Percentiles rank a stretch among this genome's conserved stretches.
phyloP scores from a whole-genome alignment of 2,113 vertebrate species.

The Callithrix jacchus region DNA sequence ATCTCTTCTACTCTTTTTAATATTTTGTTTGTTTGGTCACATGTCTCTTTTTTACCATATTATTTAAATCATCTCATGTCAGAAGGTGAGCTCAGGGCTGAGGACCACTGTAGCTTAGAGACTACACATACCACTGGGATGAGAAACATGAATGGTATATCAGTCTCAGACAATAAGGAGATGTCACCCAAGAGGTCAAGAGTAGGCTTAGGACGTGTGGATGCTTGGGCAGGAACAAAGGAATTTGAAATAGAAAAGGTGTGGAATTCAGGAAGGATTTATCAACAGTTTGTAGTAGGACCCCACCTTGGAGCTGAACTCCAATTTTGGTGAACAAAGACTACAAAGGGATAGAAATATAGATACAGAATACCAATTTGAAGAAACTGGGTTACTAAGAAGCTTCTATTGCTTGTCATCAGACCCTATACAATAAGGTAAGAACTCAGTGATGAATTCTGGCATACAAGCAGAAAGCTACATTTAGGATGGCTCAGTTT shows the following conservation, averaged over 20 bases:
- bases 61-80: background rate
- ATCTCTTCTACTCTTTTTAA: background rate
- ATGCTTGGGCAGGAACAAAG: background rate
- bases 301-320: background rate
- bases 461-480: background rate
- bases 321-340: background rate
- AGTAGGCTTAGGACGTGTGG: rapidly evolving
- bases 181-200: background rate
- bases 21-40: background rate
- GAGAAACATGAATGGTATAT: background rate
- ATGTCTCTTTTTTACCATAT: background rate
- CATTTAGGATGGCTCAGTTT: background rate
- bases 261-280: background rate
- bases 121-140: background rate
- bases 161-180: background rate
- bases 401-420: background rate
- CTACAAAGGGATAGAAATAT: background rate
- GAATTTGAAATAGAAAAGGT: background rate
- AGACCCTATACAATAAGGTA: background rate
- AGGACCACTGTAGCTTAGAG: background rate
- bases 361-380: background rate
- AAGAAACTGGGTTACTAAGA: background rate
- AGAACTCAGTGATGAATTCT: background rate
- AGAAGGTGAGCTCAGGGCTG: background rate
- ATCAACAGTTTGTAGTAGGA: background rate